Conservation (phyloP, 2,797 vertebrate genomes). For the Pogonophryne albipinna region DNA sequence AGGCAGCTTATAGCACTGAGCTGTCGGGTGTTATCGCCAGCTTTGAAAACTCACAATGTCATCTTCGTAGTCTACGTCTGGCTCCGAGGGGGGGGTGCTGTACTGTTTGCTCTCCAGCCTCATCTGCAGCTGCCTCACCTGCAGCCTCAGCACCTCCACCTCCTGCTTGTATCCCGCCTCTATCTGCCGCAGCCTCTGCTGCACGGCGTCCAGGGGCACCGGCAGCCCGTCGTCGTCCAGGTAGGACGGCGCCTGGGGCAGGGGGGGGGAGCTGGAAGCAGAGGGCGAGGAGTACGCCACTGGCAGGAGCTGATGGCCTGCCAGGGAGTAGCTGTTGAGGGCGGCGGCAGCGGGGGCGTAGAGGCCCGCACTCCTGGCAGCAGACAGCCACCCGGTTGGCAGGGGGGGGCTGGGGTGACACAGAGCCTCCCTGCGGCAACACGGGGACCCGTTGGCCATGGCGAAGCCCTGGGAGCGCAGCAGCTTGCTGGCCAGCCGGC, state of each 20-base stretch:
- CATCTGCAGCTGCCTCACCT: constrained; percentile 96
- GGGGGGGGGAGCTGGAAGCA: constrained; percentile 76
- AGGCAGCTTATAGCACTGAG: not conserved
- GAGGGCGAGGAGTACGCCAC: constrained; percentile 77
- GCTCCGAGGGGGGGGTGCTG: constrained; percentile 91
- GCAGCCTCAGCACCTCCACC: constrained; percentile 94
- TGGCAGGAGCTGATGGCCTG: constrained; percentile 73
- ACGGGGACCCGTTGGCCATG: constrained; percentile 83
- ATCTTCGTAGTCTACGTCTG: constrained; percentile 96
- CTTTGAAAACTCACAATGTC: constrained; percentile 92
- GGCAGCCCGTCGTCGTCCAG: constrained; percentile 97
- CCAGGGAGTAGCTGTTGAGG: constrained; percentile 74
- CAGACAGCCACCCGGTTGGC: constrained; percentile 74
- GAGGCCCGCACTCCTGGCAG: constrained; percentile 66
- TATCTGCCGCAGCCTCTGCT: constrained; percentile 97
- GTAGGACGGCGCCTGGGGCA: constrained; percentile 87
- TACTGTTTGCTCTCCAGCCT: constrained; percentile 95
- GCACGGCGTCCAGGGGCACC: constrained; percentile 95
- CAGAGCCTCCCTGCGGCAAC: constrained; percentile 86
- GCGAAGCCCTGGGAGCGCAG: constrained; percentile 83
- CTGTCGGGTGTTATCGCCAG: not conserved
- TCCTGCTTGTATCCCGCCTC: constrained; percentile 98
- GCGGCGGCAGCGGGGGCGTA: constrained; percentile 56
- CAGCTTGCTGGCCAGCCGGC: constrained; percentile 86
- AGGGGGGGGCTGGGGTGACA: constrained; percentile 72